Base-by-base conservation (phyloP, 2,888 invertebrate genomes). In the Polietes domitor region DNA sequence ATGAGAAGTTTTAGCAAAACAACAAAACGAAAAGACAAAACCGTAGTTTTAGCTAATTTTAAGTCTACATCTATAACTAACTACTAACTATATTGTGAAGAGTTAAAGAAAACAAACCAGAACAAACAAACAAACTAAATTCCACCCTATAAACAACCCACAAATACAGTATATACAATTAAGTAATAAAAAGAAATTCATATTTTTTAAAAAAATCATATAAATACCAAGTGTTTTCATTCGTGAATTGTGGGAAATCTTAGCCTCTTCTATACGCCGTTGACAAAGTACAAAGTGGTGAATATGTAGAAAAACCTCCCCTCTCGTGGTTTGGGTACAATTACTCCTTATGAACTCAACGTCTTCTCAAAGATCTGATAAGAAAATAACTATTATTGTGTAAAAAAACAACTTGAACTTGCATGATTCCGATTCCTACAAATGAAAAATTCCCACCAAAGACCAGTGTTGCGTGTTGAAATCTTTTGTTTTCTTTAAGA, bases 351-450 rank as follows among this genome's bases (percentile, higher is more conserved):
- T 7, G 19, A 17, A 10, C 12, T 3, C 24, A 61, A 19, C 7
- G 17, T 74, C 61, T 73, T 19, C 68, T 17, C 61, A 77, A 77
- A 71, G 77, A 85, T 85, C 82, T 85, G 82, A 82, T 82, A 85
- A 82, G 79, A 82, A 82, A 82, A 85, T 80, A 58, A 82, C 85
- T 77, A 82, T 77, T 75, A 77, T 80, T 85, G 73, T 21, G 17
- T 21, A 53, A 77, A 58, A 72, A 77, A n/a, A n/a, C n/a, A n/a
- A 82, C 79, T 84, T 84, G 84, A 84, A 84, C 80, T 84, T 84
- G 84, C 81, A 84, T 80, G 83, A 74, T 74, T 70, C 32, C 43
- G 83, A 74, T 74, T 70, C 32, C 43, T 15, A 19, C 26, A 32
- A 55, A 28, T 28, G 61, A 77, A 61, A 72, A 81, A 72, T 84